Evolutionary conservation across 1,140 invertebrate genomes (phyloP), one percentile per base, ranked within the genome.

Genomic region (Brachystomella parvula): DNA sequence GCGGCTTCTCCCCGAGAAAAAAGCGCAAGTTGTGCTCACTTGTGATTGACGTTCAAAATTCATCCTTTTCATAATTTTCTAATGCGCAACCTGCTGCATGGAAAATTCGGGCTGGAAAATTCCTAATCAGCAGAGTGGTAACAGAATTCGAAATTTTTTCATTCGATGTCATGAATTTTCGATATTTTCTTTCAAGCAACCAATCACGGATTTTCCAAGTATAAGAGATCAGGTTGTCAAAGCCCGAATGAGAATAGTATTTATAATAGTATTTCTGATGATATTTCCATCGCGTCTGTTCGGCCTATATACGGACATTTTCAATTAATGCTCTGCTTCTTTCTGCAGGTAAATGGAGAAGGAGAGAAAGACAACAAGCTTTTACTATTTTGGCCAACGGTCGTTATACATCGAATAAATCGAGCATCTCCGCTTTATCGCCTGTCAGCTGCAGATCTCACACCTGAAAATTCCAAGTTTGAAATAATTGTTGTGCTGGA

Each of bases 401-500:
- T 82, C 0, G 79, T 86, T 0, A 81, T 83, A n/a, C 85, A 86
- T 76, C 77, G 80, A 17, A 85, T 86, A 35, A 81, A 83, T 68
- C 70, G 78, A 17, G 69, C 75, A 2, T 85, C 83, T 69, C 84
- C 84, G 1, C 76, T 86, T 9, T 80, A 79, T 65, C 79, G 81
- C 39, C 77, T 85, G 21, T 79, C 79, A 78, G 35, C 82, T 76
- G 64, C 32, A 81, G 85, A 68, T 89, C 90, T 74, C 82, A 89
- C 74, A 24, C 57, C 35, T 67, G 89, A 91, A 74, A 82, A 89
- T 74, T 17, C 49, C 15, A 30, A 24, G 26, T 63, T 95, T 77
- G 93, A 96, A 79, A 89, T 96, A 70, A 89, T 96, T 32, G 90
- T 94, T 32, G 92, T 95, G 79, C 81, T 96, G 9, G 87, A 89